Conservation (phyloP, 1,140 invertebrate genomes). For the Drosophila jambulina region DNA sequence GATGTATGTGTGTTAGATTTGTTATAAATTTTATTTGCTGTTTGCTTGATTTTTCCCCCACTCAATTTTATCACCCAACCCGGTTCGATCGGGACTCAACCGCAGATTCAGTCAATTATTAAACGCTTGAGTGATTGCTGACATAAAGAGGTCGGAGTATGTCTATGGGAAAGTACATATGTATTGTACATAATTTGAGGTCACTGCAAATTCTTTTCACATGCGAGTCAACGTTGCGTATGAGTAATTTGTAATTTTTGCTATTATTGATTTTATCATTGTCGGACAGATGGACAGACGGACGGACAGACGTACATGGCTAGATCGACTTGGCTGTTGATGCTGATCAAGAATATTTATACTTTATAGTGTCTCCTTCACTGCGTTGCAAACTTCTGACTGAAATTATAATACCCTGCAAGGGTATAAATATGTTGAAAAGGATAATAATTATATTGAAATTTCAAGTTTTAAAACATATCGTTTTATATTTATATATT, state of each 20-base stretch:
- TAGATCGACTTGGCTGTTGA: too few species aligned
- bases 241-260: not conserved
- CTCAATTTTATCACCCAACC: constrained; percentile 8
- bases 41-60: constrained; percentile 34
- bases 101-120: constrained; percentile 67
- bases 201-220: constrained; percentile 7
- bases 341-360: too few species aligned
- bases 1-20: constrained; percentile 81
- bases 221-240: not conserved
- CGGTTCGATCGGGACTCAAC: constrained; percentile 19
- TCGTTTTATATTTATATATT: too few species aligned
- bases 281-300: too few species aligned
- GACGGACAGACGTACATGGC: too few species aligned
- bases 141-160: not conserved
- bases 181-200: not conserved
- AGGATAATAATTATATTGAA: too few species aligned
- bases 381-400: too few species aligned
- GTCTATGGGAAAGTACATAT: not conserved
- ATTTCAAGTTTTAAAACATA: too few species aligned
- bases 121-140: constrained; percentile 60
- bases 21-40: constrained; percentile 80
- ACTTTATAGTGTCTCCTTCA: too few species aligned
- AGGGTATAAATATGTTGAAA: too few species aligned
- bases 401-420: too few species aligned
- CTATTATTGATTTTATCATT: not conserved